Conservation (phyloP, 2,113 vertebrate species). For the Coryphaenoides rupestris region DNA sequence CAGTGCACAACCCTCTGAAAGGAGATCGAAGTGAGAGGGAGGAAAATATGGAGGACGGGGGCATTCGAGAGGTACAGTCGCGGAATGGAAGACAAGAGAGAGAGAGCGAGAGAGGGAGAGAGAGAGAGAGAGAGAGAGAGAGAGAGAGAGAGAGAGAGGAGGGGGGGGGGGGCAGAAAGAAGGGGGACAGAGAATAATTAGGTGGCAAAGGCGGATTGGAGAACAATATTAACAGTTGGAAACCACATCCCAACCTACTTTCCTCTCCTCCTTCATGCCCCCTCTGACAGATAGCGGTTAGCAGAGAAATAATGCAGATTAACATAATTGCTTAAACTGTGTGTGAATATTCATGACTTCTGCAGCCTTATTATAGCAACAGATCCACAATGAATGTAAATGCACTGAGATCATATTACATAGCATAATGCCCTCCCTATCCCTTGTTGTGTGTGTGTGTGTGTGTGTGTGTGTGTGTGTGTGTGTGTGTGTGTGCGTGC, state of each 20-base stretch:
- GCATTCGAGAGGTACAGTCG: not conserved
- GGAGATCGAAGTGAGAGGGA: slow-evolving; percentile 13
- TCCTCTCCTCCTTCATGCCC: slow-evolving; percentile 53
- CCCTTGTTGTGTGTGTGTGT: slow-evolving; percentile 24
- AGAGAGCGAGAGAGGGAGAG: slow-evolving; percentile 38
- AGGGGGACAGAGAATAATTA: slow-evolving; percentile 22
- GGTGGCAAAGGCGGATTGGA: slow-evolving; percentile 32
- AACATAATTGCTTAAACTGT: slow-evolving; percentile 76
- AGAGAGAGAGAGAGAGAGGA: slow-evolving; percentile 21
- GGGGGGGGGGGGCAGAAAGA: slow-evolving; percentile 30
- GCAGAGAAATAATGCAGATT: slow-evolving; percentile 65
- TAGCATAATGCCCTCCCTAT: slow-evolving; percentile 43
- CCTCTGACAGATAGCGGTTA: slow-evolving; percentile 61
- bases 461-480: slow-evolving; percentile 20
- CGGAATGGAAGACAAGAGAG: not conserved
- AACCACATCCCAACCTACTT: slow-evolving; percentile 63
- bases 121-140: slow-evolving; percentile 28
- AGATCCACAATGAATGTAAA: slow-evolving; percentile 71
- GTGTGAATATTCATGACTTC: slow-evolving; percentile 74
- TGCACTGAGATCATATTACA: slow-evolving; percentile 66
- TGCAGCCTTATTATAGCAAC: slow-evolving; percentile 68
- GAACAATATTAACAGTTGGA: slow-evolving; percentile 48
- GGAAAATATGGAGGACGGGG: slow-evolving; percentile 7
- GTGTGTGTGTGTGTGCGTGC: slow-evolving; percentile 15
- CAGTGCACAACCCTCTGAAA: slow-evolving; percentile 17